Conservation (phyloP, 2,113 vertebrate species). For the Amphilophus citrinellus region DNA sequence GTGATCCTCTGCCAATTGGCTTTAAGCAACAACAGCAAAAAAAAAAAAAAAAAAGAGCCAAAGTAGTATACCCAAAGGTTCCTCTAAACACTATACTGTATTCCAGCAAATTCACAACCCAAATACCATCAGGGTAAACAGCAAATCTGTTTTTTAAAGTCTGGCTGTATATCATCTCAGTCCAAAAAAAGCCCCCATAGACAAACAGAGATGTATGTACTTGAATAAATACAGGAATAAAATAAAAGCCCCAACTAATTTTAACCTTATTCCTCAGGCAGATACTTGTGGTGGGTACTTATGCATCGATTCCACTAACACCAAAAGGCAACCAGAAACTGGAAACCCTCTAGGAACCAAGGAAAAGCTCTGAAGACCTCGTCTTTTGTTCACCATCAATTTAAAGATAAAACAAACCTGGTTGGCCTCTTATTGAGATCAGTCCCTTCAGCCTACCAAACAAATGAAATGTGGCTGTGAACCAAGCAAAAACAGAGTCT, state of each 20-base stretch:
- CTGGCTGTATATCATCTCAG: not conserved
- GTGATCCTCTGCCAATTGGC: not conserved
- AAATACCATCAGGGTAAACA: not conserved
- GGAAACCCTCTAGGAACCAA: not conserved
- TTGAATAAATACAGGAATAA: too few relatives aligned
- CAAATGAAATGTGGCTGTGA: not conserved
- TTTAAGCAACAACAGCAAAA: not conserved
- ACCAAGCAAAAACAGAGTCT: not conserved
- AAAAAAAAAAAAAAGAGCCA: too few relatives aligned
- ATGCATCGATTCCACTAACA: too few relatives aligned
- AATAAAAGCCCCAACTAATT: not conserved
- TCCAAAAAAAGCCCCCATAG: not conserved
- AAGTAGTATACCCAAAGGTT: not conserved
- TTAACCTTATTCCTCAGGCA: accelerated
- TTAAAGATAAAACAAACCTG: not conserved
- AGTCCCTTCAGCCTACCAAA: not conserved
- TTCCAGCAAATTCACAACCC: not conserved
- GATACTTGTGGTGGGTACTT: not conserved
- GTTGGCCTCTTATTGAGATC: not conserved
- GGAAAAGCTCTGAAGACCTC: not conserved
- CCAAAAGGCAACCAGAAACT: not conserved
- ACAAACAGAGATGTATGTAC: not conserved
- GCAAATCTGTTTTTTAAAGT: too few relatives aligned
- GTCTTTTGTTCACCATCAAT: not conserved
- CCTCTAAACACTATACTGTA: not conserved